Evolutionary conservation across 1,140 invertebrate species (phyloP).

Genomic region (Grapholita molesta): DNA sequence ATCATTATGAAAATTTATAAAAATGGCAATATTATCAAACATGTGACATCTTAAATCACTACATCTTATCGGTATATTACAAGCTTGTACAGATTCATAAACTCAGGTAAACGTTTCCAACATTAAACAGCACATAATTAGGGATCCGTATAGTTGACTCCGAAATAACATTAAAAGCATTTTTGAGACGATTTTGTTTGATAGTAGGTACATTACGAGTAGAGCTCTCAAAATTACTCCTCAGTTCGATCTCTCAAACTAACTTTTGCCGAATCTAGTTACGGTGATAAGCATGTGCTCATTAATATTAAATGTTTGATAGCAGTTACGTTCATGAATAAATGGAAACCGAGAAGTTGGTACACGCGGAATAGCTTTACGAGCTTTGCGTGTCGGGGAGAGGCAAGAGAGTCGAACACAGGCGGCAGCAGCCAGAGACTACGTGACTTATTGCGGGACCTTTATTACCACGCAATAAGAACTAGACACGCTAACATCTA

Average conservation of each 20-base stretch:
- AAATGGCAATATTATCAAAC: no score
- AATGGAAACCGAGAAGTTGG: conserved; percentile 29
- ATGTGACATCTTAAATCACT: no score
- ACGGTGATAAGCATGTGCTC: not conserved
- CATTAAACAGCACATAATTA: no score
- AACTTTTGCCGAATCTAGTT: not conserved
- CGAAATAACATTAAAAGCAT: no score
- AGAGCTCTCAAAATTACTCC: no score
- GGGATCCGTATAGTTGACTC: no score
- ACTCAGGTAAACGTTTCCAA: no score
- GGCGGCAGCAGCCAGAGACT: not conserved
- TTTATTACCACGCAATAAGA: not conserved
- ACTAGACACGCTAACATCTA: not conserved
- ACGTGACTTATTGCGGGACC: not conserved
- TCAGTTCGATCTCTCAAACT: not conserved
- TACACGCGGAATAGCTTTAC: conserved; percentile 34
- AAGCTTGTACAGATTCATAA: no score
- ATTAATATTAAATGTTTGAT: conserved; percentile 30
- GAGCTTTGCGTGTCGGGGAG: conserved; percentile 30
- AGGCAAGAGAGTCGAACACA: conserved; percentile 24
- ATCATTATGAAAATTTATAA: no score
- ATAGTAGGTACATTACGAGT: no score
- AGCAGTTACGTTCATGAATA: conserved; percentile 39
- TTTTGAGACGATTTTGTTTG: no score
- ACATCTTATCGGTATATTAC: no score